A percentile compares a stretch with the other conserved stretches of the same genome.
Evolutionary conservation across 2,113 vertebrate genomes (phyloP).

Genomic region (Hippoglossus stenolepis): DNA sequence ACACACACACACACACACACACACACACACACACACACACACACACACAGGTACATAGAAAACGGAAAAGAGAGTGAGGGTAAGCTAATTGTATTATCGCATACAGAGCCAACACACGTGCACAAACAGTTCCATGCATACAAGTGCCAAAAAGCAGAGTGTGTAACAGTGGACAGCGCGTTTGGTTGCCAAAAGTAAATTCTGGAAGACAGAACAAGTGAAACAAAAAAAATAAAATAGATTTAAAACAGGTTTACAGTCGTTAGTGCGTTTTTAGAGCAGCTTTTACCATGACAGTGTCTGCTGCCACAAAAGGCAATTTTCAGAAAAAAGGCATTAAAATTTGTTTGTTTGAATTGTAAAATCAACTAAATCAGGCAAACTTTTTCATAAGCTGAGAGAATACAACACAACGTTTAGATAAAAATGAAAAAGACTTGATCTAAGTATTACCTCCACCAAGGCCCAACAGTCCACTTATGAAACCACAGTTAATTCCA

Average conservation of each 20-base stretch:
- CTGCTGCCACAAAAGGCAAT: not conserved
- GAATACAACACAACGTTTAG: too few relatives aligned
- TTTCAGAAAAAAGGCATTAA: not conserved
- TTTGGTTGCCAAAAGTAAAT: slow-evolving; percentile 7
- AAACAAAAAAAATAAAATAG: not conserved
- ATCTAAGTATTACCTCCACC: too few relatives aligned
- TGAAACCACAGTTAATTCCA: too few relatives aligned
- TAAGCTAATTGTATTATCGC: slow-evolving; percentile 44
- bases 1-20: not conserved
- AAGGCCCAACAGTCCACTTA: too few relatives aligned
- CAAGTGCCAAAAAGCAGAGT: not conserved
- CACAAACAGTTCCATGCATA: not conserved
- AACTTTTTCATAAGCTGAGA: too few relatives aligned
- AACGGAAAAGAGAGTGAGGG: slow-evolving; percentile 18
- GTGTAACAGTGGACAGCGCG: not conserved
- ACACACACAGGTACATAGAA: slow-evolving; percentile 11
- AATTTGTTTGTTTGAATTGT: too few relatives aligned
- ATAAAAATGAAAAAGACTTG: too few relatives aligned
- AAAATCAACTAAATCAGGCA: too few relatives aligned
- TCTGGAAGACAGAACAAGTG: not conserved
- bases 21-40: slow-evolving; percentile 5
- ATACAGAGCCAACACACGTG: slow-evolving; percentile 2
- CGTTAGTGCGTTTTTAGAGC: slow-evolving; percentile 4
- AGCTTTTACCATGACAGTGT: not conserved
- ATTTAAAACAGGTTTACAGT: not conserved